Conservation (phyloP, 2,888 invertebrate genomes). For the Physocephala rufipes region DNA sequence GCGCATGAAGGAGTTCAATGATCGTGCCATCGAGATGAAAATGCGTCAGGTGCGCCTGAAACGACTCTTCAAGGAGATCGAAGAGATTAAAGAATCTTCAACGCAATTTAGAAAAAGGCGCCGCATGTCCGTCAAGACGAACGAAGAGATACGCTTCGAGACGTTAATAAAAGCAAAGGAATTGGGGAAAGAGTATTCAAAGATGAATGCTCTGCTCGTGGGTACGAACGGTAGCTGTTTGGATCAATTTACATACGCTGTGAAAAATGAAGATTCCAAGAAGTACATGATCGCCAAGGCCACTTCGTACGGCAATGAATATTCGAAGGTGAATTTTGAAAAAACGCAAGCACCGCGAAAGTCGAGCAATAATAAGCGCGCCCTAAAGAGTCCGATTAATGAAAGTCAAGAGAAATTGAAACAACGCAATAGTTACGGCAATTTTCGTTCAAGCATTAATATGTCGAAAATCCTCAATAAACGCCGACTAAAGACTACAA, state of each 20-base stretch:
- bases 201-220: constrained; percentile 46
- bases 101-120: constrained; percentile 30
- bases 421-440: constrained; percentile 49
- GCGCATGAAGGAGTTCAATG: constrained; percentile 54
- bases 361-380: not conserved
- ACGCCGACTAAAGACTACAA: not conserved
- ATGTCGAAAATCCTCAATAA: constrained; percentile 36
- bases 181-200: constrained; percentile 53
- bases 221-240: not conserved
- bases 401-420: constrained; percentile 43
- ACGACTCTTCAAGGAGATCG: constrained; percentile 56
- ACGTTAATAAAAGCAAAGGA: constrained; percentile 49
- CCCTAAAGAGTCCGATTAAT: constrained; percentile 3
- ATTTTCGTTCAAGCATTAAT: constrained; percentile 49
- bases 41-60: constrained; percentile 57
- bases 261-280: constrained; percentile 32
- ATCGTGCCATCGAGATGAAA: constrained; percentile 54
- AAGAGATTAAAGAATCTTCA: constrained; percentile 50
- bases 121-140: constrained; percentile 36
- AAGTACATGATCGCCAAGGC: constrained; percentile 49
- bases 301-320: constrained; percentile 54
- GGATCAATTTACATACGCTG: not conserved
- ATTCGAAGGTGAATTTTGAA: constrained; percentile 51
- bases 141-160: constrained; percentile 47
- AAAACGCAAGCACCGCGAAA: constrained; percentile 42